These are phyloP conservation scores for Brenthis daphne DNA, from an alignment of 2,888 invertebrate genomes.

Conservation along the genomic window DNA sequence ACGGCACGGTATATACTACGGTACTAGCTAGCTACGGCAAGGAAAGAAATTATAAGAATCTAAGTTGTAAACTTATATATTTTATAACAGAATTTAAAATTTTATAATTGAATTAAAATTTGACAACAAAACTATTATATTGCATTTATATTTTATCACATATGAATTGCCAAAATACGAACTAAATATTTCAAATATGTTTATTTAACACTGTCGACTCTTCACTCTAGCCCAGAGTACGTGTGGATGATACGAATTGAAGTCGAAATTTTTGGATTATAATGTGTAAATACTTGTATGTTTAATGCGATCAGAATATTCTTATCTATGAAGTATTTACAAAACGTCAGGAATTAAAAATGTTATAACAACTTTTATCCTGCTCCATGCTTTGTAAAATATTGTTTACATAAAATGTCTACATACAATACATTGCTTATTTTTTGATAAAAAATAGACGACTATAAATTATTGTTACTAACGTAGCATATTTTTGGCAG, in stretches of 20 bases:
- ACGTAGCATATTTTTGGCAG: not conserved
- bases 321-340: constrained; percentile 20
- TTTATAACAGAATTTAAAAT: no score
- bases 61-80: no score
- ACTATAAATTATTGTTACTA: constrained; percentile 6
- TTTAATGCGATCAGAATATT: constrained; percentile 7
- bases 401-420: constrained; percentile 19
- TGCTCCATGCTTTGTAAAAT: constrained; percentile 11
- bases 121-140: no score
- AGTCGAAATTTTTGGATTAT: not conserved
- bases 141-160: no score
- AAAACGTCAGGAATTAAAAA: constrained; percentile 14
- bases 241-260: not conserved
- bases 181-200: no score
- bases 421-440: constrained; percentile 12
- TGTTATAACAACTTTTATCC: constrained; percentile 13
- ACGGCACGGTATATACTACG: no score
- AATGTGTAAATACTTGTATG: constrained; percentile 1
- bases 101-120: no score
- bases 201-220: no score
- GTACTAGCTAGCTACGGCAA: no score
- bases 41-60: no score
- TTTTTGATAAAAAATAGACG: constrained; percentile 5
- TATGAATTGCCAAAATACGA: no score
- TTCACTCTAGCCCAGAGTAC: no score